phyloP scores from a whole-genome alignment of 2,888 invertebrate species.

The Petrolisthes cinctipes region DNA sequence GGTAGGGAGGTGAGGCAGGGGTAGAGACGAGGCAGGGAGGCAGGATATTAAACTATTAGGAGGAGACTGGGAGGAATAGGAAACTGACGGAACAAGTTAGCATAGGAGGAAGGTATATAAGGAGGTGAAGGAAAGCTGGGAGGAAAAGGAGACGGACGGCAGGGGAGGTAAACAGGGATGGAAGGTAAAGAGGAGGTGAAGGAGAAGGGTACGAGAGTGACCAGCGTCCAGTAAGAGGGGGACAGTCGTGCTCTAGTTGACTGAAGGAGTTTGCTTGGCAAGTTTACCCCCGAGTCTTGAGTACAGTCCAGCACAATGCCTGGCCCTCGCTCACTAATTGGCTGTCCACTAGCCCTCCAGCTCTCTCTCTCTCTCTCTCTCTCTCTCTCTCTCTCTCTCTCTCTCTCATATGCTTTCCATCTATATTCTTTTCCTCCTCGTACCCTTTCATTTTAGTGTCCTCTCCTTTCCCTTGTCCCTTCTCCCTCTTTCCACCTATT shows the following conservation, averaged over 20 bases:
- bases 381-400: background rate
- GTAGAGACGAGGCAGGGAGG: constrained; percentile 24
- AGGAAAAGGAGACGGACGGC: too few relatives aligned
- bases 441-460: background rate
- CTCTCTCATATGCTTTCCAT: background rate
- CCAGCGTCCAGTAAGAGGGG: constrained; percentile 36
- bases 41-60: too few relatives aligned
- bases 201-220: constrained; percentile 37
- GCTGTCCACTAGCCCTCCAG: constrained; percentile 43
- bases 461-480: background rate
- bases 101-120: too few relatives aligned
- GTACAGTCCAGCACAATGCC: constrained; percentile 56
- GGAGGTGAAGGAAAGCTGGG: too few relatives aligned
- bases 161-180: too few relatives aligned
- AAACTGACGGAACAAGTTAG: too few relatives aligned
- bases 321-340: constrained; percentile 51
- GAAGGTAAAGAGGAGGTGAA: background rate
- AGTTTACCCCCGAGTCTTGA: constrained; percentile 53
- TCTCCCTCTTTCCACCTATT: background rate
- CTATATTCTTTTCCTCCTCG: background rate
- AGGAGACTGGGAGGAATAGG: too few relatives aligned
- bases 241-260: constrained; percentile 50
- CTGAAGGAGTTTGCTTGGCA: constrained; percentile 47
- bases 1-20: constrained; percentile 11
- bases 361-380: background rate